Percentiles rank a stretch among this genome's conserved stretches.
Evolutionary conservation across 2,797 vertebrate genomes (phyloP).

Genomic region (Arrhamphus sclerolepis): DNA sequence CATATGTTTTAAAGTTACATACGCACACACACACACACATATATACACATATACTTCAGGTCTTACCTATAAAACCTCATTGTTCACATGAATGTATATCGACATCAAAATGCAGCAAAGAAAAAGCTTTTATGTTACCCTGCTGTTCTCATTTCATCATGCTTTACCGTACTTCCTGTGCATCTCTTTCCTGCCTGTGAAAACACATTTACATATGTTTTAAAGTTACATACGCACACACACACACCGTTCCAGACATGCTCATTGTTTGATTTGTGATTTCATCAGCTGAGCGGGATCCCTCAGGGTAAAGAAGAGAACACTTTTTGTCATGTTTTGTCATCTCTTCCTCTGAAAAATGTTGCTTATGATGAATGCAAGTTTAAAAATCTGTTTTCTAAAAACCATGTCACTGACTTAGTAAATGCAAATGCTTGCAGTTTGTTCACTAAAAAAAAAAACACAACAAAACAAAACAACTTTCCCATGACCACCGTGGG

Average conservation of each 20-base stretch:
- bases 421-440: background rate
- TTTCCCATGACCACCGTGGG: slow-evolving; percentile 14
- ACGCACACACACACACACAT: background rate
- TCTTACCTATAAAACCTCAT: no score
- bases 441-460: no score
- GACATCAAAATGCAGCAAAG: slow-evolving; percentile 15
- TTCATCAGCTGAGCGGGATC: slow-evolving; percentile 11
- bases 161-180: slow-evolving; percentile 17
- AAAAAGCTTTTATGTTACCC: slow-evolving; percentile 15
- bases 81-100: no score
- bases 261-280: slow-evolving; percentile 21
- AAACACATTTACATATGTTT: slow-evolving; percentile 37
- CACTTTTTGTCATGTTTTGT: slow-evolving; percentile 7
- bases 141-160: slow-evolving; percentile 29
- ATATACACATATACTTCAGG: no score
- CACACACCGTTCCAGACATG: slow-evolving; percentile 14
- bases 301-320: slow-evolving; percentile 15
- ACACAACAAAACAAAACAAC: background rate
- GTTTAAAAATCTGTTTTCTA: background rate
- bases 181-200: slow-evolving; percentile 3
- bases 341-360: slow-evolving; percentile 30
- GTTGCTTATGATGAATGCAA: slow-evolving; percentile 23
- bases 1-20: slow-evolving; percentile 24
- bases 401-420: background rate
- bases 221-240: slow-evolving; percentile 23